Base-by-base conservation (phyloP, 2,888 invertebrate genomes). In the Tuberolachnus salignus region DNA sequence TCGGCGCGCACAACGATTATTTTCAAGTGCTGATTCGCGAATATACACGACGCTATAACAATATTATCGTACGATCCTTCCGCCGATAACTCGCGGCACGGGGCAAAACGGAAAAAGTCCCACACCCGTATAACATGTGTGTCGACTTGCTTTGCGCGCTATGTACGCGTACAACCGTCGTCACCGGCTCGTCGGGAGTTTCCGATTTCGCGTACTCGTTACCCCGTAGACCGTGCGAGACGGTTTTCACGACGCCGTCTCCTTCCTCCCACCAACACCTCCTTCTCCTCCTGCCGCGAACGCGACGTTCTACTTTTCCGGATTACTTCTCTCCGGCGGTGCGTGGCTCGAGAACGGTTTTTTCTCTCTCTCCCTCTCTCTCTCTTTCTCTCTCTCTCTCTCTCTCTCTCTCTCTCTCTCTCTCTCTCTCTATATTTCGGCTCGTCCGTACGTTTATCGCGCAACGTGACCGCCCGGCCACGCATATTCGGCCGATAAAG, bases 141-240 rank as follows among this genome's bases (percentile, higher is more conserved):
- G 16, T 16, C 59, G 59, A 23, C 14, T 14, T 14, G 23, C n/a
- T 51, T 49, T 49, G 10, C 23, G 23, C 14, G 16, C 16, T 14
- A 14, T 1, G 16, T 51, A 16, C 51, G 14, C 14, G 51, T 13
- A 2, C 16, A n/a, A 0, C n/a, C 51, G 19, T 14, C 69, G n/a
- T 16, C 53, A 23, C 11, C 46, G 21, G 6, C 19, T 10, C 14
- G 21, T 19, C n/a, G 34, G 51, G 26, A 19, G 55, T 70, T 23
- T 44, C 42, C 13, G 70, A 71, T 46, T 71, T 42, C 70, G 44
- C 44, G 44, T 23, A 11, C 23, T 16, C 70, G 19, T 46, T 57
- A 3, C 1, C 23, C 23, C n/a, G 57, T 21, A 8, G 44, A 70
- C 55, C 69, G 70, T 21, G 67, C 3, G 2, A n/a, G 66, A 13